A percentile compares a stretch with the other conserved stretches of the same genome.
phyloP scores from a whole-genome alignment of 1,140 invertebrate genomes.

The Orchestia grillus region DNA sequence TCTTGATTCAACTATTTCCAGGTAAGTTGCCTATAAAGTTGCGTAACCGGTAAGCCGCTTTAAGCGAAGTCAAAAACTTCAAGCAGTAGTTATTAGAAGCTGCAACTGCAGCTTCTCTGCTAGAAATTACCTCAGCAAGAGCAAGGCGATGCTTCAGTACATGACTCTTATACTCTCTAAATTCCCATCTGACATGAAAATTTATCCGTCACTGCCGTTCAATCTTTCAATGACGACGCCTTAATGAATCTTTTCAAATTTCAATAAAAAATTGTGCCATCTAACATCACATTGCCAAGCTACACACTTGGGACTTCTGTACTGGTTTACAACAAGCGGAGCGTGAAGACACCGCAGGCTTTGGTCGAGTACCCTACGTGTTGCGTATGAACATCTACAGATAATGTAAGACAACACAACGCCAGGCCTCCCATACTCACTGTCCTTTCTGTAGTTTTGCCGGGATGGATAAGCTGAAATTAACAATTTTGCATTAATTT shows the following conservation, averaged over 20 bases:
- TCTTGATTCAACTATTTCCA: background rate
- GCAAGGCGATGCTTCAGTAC: no score
- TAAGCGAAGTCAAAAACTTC: background rate
- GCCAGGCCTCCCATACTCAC: background rate
- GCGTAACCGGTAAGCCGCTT: background rate
- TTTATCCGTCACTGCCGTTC: no score
- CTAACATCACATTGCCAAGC: no score
- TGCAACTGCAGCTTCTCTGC: background rate
- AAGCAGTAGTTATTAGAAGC: background rate
- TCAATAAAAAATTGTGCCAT: no score
- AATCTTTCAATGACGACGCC: no score
- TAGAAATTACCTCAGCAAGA: background rate
- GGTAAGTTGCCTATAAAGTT: background rate
- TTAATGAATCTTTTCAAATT: no score
- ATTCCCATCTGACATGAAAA: no score
- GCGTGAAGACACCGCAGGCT: background rate
- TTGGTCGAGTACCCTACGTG: background rate
- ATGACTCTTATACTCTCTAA: no score
- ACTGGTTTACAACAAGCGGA: background rate
- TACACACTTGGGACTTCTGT: background rate
- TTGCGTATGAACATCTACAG: background rate
- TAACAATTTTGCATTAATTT: constrained; percentile 3
- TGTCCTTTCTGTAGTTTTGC: background rate
- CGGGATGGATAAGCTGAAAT: background rate
- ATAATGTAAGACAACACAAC: no score